Conservation (phyloP, 2,113 vertebrate species). For the Tetrao urogallus region DNA sequence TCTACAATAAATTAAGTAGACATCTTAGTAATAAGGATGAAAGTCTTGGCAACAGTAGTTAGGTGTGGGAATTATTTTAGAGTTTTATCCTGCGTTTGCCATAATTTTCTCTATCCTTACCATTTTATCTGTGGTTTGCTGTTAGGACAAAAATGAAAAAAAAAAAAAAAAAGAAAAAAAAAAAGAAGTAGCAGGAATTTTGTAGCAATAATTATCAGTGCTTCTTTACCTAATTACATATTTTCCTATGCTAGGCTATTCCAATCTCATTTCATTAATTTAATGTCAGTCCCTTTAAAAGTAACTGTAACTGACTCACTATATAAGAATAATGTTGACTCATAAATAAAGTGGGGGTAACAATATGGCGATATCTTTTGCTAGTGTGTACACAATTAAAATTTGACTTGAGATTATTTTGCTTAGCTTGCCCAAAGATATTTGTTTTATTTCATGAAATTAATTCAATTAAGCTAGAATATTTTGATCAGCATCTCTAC, state of each 20-base stretch:
- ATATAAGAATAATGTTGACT: background rate
- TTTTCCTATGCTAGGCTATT: background rate
- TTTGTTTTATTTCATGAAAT: background rate
- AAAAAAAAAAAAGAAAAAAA: background rate
- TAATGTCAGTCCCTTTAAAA: background rate
- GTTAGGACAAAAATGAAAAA: background rate
- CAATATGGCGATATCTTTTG: background rate
- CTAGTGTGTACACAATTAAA: background rate
- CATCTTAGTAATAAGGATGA: constrained; percentile 5
- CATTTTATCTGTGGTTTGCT: background rate
- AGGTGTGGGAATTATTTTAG: constrained; percentile 67
- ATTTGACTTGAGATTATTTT: background rate
- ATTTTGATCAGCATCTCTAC: background rate
- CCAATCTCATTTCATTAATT: background rate
- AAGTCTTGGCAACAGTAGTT: constrained; percentile 58
- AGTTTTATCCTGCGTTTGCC: constrained; percentile 49
- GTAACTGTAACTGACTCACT: background rate
- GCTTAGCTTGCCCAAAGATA: background rate
- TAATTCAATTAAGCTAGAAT: constrained; percentile 14
- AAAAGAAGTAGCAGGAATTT: background rate
- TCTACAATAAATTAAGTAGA: constrained; percentile 68
- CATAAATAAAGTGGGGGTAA: background rate
- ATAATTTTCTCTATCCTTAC: constrained; percentile 27
- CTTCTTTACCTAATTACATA: background rate
- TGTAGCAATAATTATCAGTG: background rate